Evolutionary conservation across 2,888 invertebrate species (phyloP), one percentile per base, ranked within the genome.

Genomic region (Drosophila rubida): DNA sequence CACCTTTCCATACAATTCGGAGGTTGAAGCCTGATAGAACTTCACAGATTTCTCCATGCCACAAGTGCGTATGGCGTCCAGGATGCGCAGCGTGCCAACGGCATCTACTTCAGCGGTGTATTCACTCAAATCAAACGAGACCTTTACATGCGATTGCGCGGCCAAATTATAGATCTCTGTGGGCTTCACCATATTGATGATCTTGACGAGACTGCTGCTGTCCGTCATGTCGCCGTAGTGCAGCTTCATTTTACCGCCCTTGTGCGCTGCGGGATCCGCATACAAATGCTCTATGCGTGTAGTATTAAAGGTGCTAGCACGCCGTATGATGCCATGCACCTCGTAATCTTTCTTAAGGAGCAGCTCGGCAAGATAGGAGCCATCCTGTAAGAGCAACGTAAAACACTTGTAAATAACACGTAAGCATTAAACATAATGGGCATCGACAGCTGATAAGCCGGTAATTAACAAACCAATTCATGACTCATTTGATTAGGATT

Each of bases 211-310:
- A 91, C 98, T 98, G 72, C 98, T 97, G 49, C 98, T 98, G 92
- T 99, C 99, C 0, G 99, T 99, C 94, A 99, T 95, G 90, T 99
- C 99, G 11, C 99, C 99, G 92, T 99, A 99, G 92, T 99, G 99
- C 6, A 99, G 93, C 85, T 97, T 96, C 96, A 98, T 97, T 80
- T 94, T 94, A 0, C 96, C 97, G 23, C 96, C 96, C n/a, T 94
- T 95, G 92, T 99, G 99, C 22, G 96, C 95, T 37, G 95, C 94
- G 0, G 97, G 97, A 92, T 99, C 96, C 0, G 95, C 96, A 91
- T 99, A 99, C 53, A 99, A 93, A 92, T 99, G 99, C 89, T 98
- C 96, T 72, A 99, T 99, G 67, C 99, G 94, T 4, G 95, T 95
- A 0, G 99, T 99, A 92, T 99, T 99, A 91, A 99, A 99, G 0